These are phyloP conservation scores for Diglossa brunneiventris DNA, from an alignment of 2,113 vertebrate species.

Conservation along the genomic window DNA sequence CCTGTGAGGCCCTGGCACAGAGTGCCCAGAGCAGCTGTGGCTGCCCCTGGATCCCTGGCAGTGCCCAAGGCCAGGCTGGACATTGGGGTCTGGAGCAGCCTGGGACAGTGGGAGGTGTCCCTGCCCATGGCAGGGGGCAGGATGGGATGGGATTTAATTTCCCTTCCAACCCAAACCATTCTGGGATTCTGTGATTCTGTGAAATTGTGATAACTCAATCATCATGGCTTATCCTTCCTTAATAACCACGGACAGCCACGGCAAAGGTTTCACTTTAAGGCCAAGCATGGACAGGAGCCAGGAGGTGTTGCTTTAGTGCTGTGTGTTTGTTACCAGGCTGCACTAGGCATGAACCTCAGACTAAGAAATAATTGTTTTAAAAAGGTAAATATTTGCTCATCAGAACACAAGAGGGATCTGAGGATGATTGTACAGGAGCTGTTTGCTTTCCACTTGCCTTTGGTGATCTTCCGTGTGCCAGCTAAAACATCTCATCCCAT, in stretches of 20 bases:
- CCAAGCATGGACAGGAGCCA: neutral
- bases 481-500: neutral
- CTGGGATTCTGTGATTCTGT: neutral
- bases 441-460: conserved; percentile 9
- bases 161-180: neutral
- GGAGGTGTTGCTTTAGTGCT: neutral
- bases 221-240: neutral
- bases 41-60: neutral
- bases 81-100: accelerated
- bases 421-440: neutral
- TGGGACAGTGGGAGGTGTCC: neutral
- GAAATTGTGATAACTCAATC: neutral
- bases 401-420: neutral
- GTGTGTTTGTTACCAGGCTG: neutral
- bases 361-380: neutral
- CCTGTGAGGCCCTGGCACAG: neutral
- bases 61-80: neutral
- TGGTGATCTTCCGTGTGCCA: neutral
- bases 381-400: conserved; percentile 44
- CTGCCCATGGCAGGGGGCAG: no score
- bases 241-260: neutral
- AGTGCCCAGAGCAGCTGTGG: neutral
- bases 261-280: neutral
- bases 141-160: neutral
- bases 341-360: neutral